Percentiles rank a stretch among this genome's conserved stretches.
Evolutionary conservation across 2,113 vertebrate species (phyloP).

Genomic region (Cyanoderma ruficeps): DNA sequence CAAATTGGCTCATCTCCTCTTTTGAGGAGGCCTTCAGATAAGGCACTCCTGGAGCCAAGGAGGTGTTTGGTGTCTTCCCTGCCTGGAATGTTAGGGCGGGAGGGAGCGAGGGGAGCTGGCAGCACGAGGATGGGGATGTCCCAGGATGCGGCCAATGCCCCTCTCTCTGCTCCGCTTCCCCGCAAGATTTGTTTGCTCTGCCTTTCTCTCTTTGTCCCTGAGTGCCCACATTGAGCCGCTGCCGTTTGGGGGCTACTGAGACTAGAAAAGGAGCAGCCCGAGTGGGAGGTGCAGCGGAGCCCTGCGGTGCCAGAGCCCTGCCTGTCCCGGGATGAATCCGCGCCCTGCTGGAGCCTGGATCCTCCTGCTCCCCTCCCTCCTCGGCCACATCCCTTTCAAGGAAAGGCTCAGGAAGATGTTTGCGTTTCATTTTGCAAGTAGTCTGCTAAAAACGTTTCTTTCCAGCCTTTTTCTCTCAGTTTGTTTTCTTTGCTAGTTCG

Average conservation of each 20-base stretch:
- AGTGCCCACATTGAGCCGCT: accelerated
- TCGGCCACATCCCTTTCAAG: background rate
- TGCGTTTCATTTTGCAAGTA: constrained; percentile 31
- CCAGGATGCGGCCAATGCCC: accelerated
- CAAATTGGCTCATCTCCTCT: constrained; percentile 76
- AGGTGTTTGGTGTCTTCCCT: constrained; percentile 50
- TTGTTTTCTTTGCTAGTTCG: constrained; percentile 42
- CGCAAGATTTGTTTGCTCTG: background rate
- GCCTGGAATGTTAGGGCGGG: background rate
- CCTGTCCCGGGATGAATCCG: background rate
- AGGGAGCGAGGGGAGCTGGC: background rate
- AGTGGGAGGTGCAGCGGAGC: background rate
- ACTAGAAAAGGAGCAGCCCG: background rate
- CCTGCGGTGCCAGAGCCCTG: background rate
- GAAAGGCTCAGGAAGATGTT: constrained; percentile 15
- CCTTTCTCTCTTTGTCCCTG: background rate
- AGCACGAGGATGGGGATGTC: accelerated
- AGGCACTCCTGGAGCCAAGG: constrained; percentile 70
- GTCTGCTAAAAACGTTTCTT: constrained; percentile 20
- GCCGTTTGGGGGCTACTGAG: background rate
- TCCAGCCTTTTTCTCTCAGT: constrained; percentile 2
- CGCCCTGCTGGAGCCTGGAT: background rate
- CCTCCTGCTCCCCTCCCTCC: background rate
- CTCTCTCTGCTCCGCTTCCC: background rate
- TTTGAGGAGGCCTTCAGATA: constrained; percentile 73